These are phyloP conservation scores for Parnassius orleans DNA, from an alignment of 2,888 invertebrate species.

Conservation along the genomic window DNA sequence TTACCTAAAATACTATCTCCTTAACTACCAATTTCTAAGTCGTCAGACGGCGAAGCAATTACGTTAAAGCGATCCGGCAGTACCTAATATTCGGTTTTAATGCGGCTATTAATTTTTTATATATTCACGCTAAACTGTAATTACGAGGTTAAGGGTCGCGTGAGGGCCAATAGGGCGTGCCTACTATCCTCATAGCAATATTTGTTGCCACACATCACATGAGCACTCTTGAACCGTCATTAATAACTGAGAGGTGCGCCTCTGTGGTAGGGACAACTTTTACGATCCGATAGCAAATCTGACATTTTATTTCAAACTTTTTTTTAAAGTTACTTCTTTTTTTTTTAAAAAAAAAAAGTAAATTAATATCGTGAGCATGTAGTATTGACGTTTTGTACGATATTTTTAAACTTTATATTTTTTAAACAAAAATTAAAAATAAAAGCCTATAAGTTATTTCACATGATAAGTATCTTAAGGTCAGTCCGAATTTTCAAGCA, in stretches of 20 bases:
- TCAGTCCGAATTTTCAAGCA: too few relatives aligned
- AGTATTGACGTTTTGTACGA: too few relatives aligned
- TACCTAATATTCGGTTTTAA: neutral
- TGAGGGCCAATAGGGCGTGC: constrained; percentile 15
- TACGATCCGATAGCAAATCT: constrained; percentile 3
- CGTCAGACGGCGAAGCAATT: neutral
- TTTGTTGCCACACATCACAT: constrained; percentile 10
- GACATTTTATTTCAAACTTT: neutral
- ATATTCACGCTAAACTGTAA: constrained; percentile 6
- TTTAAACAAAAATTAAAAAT: too few relatives aligned
- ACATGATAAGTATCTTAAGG: too few relatives aligned
- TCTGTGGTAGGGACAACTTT: constrained; percentile 9
- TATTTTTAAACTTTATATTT: too few relatives aligned
- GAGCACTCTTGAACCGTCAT: constrained; percentile 22
- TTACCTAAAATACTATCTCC: too few relatives aligned
- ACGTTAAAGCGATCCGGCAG: neutral
- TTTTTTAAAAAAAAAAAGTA: too few relatives aligned
- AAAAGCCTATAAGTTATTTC: too few relatives aligned
- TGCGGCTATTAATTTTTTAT: neutral
- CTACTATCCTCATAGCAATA: constrained; percentile 7
- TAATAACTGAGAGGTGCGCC: constrained; percentile 23
- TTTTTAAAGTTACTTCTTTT: too few relatives aligned
- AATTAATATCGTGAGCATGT: too few relatives aligned
- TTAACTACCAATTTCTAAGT: neutral
- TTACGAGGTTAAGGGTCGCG: constrained; percentile 8